Percentiles rank a stretch among this genome's conserved stretches.
phyloP scores from a whole-genome alignment of 2,888 invertebrate genomes.

The Drosophila mulleri region DNA sequence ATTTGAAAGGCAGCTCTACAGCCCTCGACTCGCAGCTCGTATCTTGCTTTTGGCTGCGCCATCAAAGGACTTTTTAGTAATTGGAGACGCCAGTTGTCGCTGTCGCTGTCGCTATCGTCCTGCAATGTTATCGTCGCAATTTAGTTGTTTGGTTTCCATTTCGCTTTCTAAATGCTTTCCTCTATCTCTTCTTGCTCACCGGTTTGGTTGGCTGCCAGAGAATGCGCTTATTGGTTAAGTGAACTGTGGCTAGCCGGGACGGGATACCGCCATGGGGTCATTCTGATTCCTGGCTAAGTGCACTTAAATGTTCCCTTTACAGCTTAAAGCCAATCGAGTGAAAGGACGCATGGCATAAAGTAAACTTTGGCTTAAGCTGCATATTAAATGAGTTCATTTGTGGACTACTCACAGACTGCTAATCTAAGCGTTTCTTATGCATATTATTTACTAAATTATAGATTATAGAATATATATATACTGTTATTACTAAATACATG shows the following conservation, averaged over 20 bases:
- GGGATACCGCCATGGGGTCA: not conserved
- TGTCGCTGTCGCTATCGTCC: conserved; percentile 47
- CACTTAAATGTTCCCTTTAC: not conserved
- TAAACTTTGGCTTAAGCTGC: not conserved
- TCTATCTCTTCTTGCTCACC: conserved; percentile 44
- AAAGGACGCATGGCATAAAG: not conserved
- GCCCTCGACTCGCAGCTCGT: conserved; percentile 9
- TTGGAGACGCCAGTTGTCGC: conserved; percentile 59
- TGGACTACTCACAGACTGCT: not conserved
- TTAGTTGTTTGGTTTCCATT: conserved; percentile 64
- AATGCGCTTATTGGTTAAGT: conserved; percentile 49
- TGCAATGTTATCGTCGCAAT: conserved; percentile 43
- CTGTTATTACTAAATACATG: not conserved
- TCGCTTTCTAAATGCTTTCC: conserved; percentile 62
- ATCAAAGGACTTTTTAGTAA: conserved; percentile 57
- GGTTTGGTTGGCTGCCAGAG: conserved; percentile 4
- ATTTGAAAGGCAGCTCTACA: conserved; percentile 26
- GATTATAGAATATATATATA: not conserved
- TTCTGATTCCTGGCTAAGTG: not conserved
- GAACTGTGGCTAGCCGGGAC: conserved; percentile 18
- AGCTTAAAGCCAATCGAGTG: conserved; percentile 6
- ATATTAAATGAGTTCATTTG: not conserved
- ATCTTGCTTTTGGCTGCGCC: conserved; percentile 44
- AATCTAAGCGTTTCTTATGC: not conserved
- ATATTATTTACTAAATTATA: not conserved